Base-by-base conservation (phyloP, 2,113 vertebrate species). In the Verasper variegatus region DNA sequence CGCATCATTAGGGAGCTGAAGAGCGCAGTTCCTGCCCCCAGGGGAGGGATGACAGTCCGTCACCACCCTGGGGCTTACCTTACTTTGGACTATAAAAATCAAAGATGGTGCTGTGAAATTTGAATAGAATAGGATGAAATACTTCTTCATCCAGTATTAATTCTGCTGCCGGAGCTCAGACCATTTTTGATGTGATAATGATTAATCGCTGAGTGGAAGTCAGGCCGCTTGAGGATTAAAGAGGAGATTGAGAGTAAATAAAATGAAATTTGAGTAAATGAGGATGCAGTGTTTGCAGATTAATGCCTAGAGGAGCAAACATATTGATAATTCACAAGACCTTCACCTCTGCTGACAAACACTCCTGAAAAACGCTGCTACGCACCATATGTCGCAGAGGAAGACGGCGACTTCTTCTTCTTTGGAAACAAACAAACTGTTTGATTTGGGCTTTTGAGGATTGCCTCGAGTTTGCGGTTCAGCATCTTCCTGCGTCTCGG, bases 1-100 rank as follows among this genome's bases (percentile, higher is more conserved):
- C 80, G 76, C 93, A 94, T 95, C 94, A 95, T 94, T 95, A 94
- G 90, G 81, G 80, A 84, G 90, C 89, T 90, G 92, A 89, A 84
- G 84, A 93, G 92, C 82, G 83, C 84, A 70, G 89, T 71, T 76
- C 72, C 83, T 92, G 91, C 91, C 93, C 92, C 90, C 83, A 62
- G 92, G 92, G 93, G 86, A 86, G 78, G 87, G 90, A 91, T 94
- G 94, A 93, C 93, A 94, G 93, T 91, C 91, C 69, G 58, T 93
- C 91, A 91, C 78, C 68, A 86, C 92, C 88, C 82, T 80, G 85
- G 76, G 91, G 92, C 90, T 87, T 88, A 84, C 86, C 91, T 85
- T 85, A 88, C 91, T 93, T 93, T 92, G 87, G 93, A 92, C 92
- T 86, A 83, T 86, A 81, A 74, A 91, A 94, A 94, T 95, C 89